Evolutionary conservation across 1,140 invertebrate genomes (phyloP), one percentile per base, ranked within the genome.

Genomic region (Trachelipus rathkii): DNA sequence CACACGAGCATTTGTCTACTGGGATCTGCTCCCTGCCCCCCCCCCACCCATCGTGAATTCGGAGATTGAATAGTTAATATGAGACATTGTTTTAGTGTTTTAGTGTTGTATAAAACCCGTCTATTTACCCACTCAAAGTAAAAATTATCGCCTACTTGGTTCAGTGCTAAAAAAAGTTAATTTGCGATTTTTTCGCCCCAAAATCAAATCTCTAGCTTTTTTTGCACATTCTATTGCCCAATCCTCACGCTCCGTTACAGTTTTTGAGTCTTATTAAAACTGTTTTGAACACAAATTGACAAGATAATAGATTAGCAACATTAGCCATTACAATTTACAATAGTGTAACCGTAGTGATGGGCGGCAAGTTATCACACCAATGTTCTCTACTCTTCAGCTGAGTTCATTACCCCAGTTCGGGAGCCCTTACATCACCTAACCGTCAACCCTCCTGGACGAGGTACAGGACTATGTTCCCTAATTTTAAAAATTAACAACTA

Each of bases 381-480:
- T 60, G 50, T 60, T 60, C 50, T 60, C 50, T 60, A 60, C 50
- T 8, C 50, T 8, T 60, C 50, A 60, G 50, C 50, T 60, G 50
- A 4, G 50, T 4, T 60, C 50, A 60, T 13, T 15, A 60, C 50
- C 50, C 50, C 50, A 60, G 50, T 60, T 60, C 50, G 50, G 50
- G 50, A 19, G 19, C 11, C 50, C 50, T 19, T 60, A 19, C 19
- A 13, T 19, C 19, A 60, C 50, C 19, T 60, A 19, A 2, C 50
- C 8, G 8, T 60, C 50, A 60, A 60, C 50, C 50, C 50, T 60
- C 50, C 50, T 15, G 50, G 11, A 60, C 50, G 50, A 60, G 50
- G 50, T 60, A 60, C n/a, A 60, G 50, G 50, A 60, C 50, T 60
- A 15, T 13, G 50, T 60, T 15, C 50, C 11, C 3, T n/a, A n/a